Base-by-base conservation (phyloP, 1,140 invertebrate genomes). In the Venturia canescens region DNA sequence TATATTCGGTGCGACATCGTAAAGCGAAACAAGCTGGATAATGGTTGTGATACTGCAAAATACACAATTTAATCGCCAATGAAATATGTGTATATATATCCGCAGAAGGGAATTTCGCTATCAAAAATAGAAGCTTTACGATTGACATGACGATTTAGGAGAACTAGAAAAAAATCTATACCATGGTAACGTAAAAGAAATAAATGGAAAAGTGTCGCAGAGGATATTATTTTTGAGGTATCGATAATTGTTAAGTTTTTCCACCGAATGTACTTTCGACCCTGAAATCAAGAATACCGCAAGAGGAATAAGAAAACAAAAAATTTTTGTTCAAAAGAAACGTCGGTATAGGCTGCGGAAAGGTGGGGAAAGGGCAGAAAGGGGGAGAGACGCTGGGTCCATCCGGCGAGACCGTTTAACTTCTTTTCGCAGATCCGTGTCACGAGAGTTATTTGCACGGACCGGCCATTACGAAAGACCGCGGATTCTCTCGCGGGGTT, bases 1-100 rank as follows among this genome's bases (percentile, higher is more conserved):
- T 82, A 84, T 83, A 75, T 83, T 23, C 60, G 70, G 34, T 79
- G 83, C 5, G 80, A 87, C 86, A 84, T 83, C 83, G 79, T 78
- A 34, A 7, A 34, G 31, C 31, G 31, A 1, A 44, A 44, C n/a
- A 44, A 11, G 38, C 1, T 44, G 38, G 7, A 44, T 44, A 44
- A 9, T 44, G 7, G 38, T 9, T 9, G 11, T 44, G 38, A 44
- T 5, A 44, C 7, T 44, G 11, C 7, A 44, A 44, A 44, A 9
- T 6, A 44, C 38, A 44, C 38, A 9, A 9, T 4, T 44, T 44
- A 44, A 44, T 44, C 38, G 3, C 38, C 38, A 44, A 44, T 44
- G 11, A 44, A 44, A 44, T 44, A 44, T 44, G 7, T 44, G 7
- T 44, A 44, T 44, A 44, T 44, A 9, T 44, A 5, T 1, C 5